These are phyloP conservation scores for Drosophila yooni DNA, from an alignment of 2,888 invertebrate genomes.

Conservation along the genomic window DNA sequence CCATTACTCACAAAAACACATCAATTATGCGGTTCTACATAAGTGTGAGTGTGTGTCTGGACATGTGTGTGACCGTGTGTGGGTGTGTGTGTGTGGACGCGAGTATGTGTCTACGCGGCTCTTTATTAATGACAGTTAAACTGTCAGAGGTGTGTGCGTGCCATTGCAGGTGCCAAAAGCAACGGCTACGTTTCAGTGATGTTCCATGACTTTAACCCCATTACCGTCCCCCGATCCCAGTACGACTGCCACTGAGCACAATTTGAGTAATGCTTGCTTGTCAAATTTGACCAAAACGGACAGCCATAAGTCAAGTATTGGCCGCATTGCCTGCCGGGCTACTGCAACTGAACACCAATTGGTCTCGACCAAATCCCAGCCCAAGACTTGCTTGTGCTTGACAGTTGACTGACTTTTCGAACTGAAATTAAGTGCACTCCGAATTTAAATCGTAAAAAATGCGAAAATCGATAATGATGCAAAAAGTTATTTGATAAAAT, in stretches of 20 bases:
- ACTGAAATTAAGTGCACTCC: conserved; percentile 11
- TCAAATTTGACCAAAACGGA: conserved; percentile 68
- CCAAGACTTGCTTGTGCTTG: conserved; percentile 10
- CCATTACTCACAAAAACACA: conserved; percentile 78
- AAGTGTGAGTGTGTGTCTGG: conserved; percentile 6
- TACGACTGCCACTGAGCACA: conserved; percentile 19
- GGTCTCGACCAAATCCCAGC: neutral
- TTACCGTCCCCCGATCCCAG: neutral
- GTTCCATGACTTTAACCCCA: neutral
- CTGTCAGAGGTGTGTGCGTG: conserved; percentile 77
- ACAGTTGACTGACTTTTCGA: conserved; percentile 17
- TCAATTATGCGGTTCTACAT: conserved; percentile 66
- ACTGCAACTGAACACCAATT: conserved; percentile 1
- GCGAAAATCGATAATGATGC: neutral
- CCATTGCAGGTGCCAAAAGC: conserved; percentile 68
- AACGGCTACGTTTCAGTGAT: conserved; percentile 32
- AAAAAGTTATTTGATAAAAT: neutral
- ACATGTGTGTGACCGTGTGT: conserved; percentile 14
- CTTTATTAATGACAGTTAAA: conserved; percentile 79
- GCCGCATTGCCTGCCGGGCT: conserved; percentile 11
- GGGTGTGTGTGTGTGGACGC: conserved; percentile 6
- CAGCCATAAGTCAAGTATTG: conserved; percentile 72
- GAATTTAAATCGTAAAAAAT: conserved; percentile 2
- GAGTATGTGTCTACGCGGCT: conserved; percentile 35
- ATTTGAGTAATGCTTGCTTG: conserved; percentile 73